Base-by-base conservation (phyloP, 2,797 vertebrate species). In the Gastrophryne carolinensis region DNA sequence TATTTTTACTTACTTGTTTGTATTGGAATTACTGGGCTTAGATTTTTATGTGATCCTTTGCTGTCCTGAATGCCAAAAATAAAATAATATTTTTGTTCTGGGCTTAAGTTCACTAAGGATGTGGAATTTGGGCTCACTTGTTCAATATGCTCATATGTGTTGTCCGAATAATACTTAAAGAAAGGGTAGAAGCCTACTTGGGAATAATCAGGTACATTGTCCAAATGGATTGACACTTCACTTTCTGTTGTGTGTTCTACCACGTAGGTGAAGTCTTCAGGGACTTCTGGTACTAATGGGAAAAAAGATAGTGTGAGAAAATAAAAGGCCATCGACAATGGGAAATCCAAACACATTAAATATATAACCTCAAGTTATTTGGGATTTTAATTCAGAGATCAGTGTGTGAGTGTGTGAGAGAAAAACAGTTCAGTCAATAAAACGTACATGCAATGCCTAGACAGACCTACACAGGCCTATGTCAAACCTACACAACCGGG, bases 31-130 rank as follows among this genome's bases (percentile, higher is more conserved):
- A 90, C 1, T 41, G 87, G 86, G 80, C 91, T 93, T 83, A 96
- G 84, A 61, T 68, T 86, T 85, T 84, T 85, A 66, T 86, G 84
- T 50, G 83, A 86, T 65, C 92, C 91, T 68, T 84, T 68, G 71
- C 81, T 70, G 66, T 87, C 91, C 79, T 79, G 87, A 32, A 91
- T 89, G 75, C 79, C 86, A 37, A 97, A 79, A 71, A 91, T 87
- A 83, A 96, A 92, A 12, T 80, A 87, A 68, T 95, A 97, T 41
- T 67, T 6, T 62, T 86, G 85, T n/a, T 93, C 94, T 61, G 95
- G 91, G 81, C 81, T 91, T 72, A 98, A 83, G 3, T 84, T 87
- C n/a, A 78, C 61, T 79, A 95, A 85, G 47, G 80, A 83, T 24
- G 84, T 87, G 56, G 73, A 47, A 80, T 89, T 85, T 74, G 65